phyloP scores from a whole-genome alignment of 2,113 vertebrate species.

The Spermophilus dauricus region DNA sequence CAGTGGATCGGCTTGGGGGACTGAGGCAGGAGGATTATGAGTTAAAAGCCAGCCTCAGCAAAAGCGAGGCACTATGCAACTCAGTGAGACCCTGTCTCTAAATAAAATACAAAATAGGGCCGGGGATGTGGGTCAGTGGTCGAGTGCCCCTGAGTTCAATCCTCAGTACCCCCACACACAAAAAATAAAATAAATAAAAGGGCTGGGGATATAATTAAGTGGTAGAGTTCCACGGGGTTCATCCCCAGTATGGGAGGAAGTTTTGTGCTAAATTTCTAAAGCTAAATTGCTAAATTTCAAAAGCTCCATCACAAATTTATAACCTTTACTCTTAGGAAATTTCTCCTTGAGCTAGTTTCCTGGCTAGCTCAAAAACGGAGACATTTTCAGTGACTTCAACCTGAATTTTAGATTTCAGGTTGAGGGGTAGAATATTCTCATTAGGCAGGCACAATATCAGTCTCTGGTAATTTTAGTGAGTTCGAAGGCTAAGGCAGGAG shows the following conservation, averaged over 20 bases:
- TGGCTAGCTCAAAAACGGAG: neutral
- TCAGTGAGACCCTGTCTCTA: neutral
- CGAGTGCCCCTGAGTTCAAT: too few species aligned
- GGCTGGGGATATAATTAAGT: neutral
- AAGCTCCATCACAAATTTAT: neutral
- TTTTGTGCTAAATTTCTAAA: neutral
- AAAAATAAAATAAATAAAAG: too few species aligned
- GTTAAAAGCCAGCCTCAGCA: neutral
- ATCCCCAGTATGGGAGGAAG: too few species aligned
- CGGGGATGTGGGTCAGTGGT: too few species aligned
- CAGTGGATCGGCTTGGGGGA: neutral
- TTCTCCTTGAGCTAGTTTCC: neutral
- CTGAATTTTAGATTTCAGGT: neutral
- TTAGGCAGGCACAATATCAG: too few species aligned
- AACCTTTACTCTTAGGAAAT: conserved; percentile 20
- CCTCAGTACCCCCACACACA: too few species aligned
- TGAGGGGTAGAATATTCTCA: neutral
- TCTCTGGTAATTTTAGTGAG: too few species aligned
- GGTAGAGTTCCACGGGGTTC: too few species aligned
- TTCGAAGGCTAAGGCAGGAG: too few species aligned
- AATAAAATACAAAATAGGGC: neutral
- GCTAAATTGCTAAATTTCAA: neutral
- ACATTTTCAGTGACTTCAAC: conserved; percentile 22
- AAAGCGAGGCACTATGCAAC: neutral
- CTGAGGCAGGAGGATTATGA: neutral